A percentile compares a stretch with the other conserved stretches of the same genome.
Evolutionary conservation across 2,888 invertebrate species (phyloP).

Genomic region (Trissolcus brochymenae): DNA sequence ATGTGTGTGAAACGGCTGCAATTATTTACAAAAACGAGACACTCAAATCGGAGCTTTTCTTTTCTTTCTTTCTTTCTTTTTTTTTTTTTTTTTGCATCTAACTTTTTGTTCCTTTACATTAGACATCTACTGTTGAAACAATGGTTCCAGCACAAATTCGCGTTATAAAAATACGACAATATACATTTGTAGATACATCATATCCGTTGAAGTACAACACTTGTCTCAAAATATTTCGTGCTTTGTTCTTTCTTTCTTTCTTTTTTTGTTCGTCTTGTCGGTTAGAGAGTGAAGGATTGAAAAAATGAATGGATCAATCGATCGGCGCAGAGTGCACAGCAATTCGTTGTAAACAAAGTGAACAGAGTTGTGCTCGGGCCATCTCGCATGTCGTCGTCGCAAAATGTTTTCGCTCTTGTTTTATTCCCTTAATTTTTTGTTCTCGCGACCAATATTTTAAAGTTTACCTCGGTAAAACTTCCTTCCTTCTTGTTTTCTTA

Average conservation of each 20-base stretch:
- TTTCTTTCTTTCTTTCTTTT: background rate
- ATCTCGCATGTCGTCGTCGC: slow-evolving; percentile 21
- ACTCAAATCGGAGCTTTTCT: slow-evolving; percentile 9
- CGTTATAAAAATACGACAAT: slow-evolving; percentile 47
- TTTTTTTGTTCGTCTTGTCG: background rate
- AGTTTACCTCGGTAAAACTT: slow-evolving; percentile 39
- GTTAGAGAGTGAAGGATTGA: background rate
- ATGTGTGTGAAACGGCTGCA: slow-evolving; percentile 17
- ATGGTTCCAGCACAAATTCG: slow-evolving; percentile 22
- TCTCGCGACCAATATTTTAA: slow-evolving; percentile 70
- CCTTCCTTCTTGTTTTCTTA: slow-evolving; percentile 63
- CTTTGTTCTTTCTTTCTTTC: background rate
- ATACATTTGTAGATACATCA: slow-evolving; percentile 18
- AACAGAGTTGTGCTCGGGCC: slow-evolving; percentile 17
- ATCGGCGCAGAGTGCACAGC: slow-evolving; percentile 23
- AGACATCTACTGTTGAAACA: slow-evolving; percentile 26
- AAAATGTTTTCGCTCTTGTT: slow-evolving; percentile 49
- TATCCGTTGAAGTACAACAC: slow-evolving; percentile 15
- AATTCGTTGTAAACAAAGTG: slow-evolving; percentile 43
- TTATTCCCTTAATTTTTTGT: slow-evolving; percentile 64
- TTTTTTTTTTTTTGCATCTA: slow-evolving; percentile 7
- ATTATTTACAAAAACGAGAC: slow-evolving; percentile 44
- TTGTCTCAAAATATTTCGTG: slow-evolving; percentile 26
- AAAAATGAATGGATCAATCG: slow-evolving; percentile 19
- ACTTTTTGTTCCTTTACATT: too few species aligned